Conservation (phyloP, 2,113 vertebrate species). For the Mus pahari region DNA sequence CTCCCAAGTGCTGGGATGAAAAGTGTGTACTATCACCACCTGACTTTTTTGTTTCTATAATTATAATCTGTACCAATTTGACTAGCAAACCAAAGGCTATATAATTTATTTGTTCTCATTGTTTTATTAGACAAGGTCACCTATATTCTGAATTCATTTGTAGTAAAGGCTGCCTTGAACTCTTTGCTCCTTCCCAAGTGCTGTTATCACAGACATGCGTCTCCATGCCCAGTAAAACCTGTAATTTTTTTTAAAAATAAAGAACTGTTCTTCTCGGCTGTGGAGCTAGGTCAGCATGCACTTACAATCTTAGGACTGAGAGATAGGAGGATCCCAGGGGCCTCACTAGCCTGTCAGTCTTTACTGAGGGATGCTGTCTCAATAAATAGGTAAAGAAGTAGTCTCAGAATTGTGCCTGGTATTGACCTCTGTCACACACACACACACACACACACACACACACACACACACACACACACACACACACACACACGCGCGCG, state of each 20-base stretch:
- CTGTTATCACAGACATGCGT: background rate
- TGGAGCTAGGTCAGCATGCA: background rate
- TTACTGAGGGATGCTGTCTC: background rate
- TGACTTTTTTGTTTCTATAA: background rate
- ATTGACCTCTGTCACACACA: no score
- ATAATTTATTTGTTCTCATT: background rate
- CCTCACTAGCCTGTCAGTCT: background rate
- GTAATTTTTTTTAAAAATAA: background rate
- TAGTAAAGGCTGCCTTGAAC: background rate
- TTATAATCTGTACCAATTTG: background rate
- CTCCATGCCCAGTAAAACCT: background rate
- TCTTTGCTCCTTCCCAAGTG: background rate
- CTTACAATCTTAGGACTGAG: background rate
- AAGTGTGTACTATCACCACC: background rate
- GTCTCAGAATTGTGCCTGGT: no score
- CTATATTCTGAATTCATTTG: background rate
- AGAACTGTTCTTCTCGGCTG: background rate
- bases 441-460: no score
- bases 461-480: no score
- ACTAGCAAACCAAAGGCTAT: conserved; percentile 3
- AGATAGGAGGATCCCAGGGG: background rate
- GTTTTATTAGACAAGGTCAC: background rate
- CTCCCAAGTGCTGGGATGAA: background rate
- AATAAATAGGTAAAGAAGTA: no score
- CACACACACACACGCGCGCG: no score